Percentiles rank a stretch among this genome's conserved stretches.
These are phyloP conservation scores for Campylorhamphus procurvoides DNA, from an alignment of 2,113 vertebrate genomes.

Conservation along the genomic window DNA sequence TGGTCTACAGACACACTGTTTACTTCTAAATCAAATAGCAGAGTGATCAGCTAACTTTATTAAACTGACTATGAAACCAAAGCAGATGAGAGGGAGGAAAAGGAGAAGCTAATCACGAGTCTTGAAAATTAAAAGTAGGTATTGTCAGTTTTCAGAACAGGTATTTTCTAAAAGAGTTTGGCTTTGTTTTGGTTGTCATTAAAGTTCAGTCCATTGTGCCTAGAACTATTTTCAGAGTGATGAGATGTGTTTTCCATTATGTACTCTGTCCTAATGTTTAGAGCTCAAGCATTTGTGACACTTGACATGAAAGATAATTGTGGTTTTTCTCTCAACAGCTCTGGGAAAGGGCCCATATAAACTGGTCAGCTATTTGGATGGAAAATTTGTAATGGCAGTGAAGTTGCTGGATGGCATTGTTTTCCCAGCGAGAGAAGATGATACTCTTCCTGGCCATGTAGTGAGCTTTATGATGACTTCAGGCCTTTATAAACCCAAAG, in stretches of 20 bases:
- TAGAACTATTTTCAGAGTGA: not conserved
- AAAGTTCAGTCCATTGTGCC: not conserved
- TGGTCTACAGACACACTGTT: not conserved
- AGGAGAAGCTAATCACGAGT: not conserved
- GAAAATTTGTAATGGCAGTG: constrained; percentile 69
- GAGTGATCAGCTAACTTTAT: not conserved
- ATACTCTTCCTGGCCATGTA: constrained; percentile 50
- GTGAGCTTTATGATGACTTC: constrained; percentile 91
- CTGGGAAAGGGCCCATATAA: constrained; percentile 92
- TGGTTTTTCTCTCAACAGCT: constrained; percentile 71
- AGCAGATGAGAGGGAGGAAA: not conserved
- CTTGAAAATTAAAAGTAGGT: not conserved
- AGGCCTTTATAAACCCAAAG: constrained; percentile 84
- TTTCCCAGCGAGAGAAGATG: constrained; percentile 71
- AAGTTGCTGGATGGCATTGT: constrained; percentile 69
- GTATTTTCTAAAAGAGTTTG: not conserved
- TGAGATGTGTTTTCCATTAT: not conserved
- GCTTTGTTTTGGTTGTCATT: not conserved
- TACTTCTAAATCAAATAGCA: not conserved
- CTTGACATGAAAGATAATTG: not conserved
- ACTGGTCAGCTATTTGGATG: constrained; percentile 81
- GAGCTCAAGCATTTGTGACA: not conserved
- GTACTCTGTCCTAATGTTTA: not conserved
- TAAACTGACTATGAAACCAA: not conserved
- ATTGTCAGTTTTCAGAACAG: not conserved